A percentile compares a stretch with the other conserved stretches of the same genome.
These are phyloP conservation scores for Hylomyscus alleni DNA, from an alignment of 2,797 vertebrate species.

Conservation along the genomic window DNA sequence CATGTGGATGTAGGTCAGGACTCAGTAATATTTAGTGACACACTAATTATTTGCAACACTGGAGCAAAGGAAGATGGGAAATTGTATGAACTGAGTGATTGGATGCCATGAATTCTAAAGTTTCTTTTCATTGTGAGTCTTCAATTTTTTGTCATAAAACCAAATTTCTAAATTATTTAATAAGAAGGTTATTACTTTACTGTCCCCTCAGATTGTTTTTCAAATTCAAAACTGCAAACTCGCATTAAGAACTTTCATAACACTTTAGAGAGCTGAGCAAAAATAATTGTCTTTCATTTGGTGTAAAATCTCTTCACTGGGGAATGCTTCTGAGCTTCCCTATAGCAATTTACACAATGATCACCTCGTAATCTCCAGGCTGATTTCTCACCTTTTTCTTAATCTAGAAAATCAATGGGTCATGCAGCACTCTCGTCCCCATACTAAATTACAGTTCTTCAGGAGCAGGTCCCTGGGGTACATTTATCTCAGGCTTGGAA, in stretches of 20 bases:
- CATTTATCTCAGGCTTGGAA: conserved; percentile 53
- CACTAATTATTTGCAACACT: accelerated
- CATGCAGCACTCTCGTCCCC: not conserved
- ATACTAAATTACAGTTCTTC: conserved; percentile 63
- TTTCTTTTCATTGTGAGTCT: not conserved
- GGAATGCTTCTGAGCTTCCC: not conserved
- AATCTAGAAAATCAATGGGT: conserved; percentile 53
- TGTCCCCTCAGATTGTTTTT: not conserved
- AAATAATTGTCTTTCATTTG: conserved; percentile 53
- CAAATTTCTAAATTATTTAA: conserved; percentile 15
- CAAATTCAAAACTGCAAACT: not conserved
- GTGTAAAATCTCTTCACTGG: not conserved
- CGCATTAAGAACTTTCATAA: not conserved
- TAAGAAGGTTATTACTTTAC: not conserved
- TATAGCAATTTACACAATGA: not conserved
- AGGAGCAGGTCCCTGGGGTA: conserved; percentile 41
- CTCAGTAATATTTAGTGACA: not conserved
- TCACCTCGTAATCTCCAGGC: conserved; percentile 8
- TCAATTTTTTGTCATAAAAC: not conserved
- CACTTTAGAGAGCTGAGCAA: not conserved
- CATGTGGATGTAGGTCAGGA: not conserved
- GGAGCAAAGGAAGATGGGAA: too few species aligned
- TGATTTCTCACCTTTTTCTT: conserved; percentile 42
- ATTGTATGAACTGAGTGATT: not conserved
- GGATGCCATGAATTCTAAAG: not conserved